Base-by-base conservation (phyloP, 2,113 vertebrate genomes). In the Triplophysa rosa region DNA sequence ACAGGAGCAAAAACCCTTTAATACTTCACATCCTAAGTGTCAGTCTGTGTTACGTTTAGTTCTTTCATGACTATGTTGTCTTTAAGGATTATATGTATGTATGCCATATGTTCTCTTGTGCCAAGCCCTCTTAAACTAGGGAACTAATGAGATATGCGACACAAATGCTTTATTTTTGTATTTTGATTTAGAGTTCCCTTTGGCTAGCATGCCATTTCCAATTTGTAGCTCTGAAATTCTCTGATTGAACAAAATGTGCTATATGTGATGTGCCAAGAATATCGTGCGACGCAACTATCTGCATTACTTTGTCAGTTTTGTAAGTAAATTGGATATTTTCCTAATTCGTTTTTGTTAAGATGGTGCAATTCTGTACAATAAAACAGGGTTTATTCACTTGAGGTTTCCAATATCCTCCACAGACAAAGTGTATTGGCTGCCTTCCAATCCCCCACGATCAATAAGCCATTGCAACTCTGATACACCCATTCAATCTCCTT, bases 111-210 rank as follows among this genome's bases (percentile, higher is more conserved):
- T 71, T 37, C 78, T 33, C 70, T 47, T 76, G 86, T 88, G 82
- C 82, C 84, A 74, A 84, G 79, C 84, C 86, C 86, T 85, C 74
- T 85, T 81, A 87, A 77, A 78, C 87, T 84, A 67, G 76, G 83
- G 65, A 85, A 79, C 78, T 40, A 66, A 76, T 82, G 83, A 88
- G 84, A 83, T 90, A 83, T 78, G 73, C 29, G 37, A 66, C 77
- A 77, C 84, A 84, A 89, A 89, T 87, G 86, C 89, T 92, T 91
- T 93, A 93, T 93, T 94, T 94, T 94, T 94, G 82, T 93, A 93
- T 89, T 85, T 67, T 8, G 88, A 87, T 91, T 93, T 89, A 62
- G 90, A 92, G 91, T 92, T 90, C 84, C 69, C 79, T 87, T 91
- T 93, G 91, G 90, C 90, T 89, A 91, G 90, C 67, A 81, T 89